These are phyloP conservation scores for Auanema freiburgensis DNA, from an alignment of 2,888 invertebrate species.

Conservation along the genomic window DNA sequence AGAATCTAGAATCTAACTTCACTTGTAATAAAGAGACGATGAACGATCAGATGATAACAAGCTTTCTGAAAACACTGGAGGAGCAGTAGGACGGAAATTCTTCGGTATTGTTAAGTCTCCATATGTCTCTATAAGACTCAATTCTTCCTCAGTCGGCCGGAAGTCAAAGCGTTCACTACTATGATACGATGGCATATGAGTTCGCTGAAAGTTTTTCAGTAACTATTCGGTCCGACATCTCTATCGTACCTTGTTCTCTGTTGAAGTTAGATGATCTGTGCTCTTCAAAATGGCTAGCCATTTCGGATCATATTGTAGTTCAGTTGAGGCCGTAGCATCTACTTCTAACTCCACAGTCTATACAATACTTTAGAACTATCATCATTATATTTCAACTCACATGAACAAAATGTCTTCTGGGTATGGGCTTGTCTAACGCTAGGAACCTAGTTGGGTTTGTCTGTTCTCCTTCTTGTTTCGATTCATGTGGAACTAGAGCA, in stretches of 20 bases:
- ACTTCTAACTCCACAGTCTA: conserved; percentile 42
- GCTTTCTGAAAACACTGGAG: conserved; percentile 66
- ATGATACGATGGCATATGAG: conserved; percentile 79
- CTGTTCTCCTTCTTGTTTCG: conserved; percentile 20
- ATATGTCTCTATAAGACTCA: conserved; percentile 72
- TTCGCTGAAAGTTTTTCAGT: conserved; percentile 72
- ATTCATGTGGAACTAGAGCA: conserved; percentile 78
- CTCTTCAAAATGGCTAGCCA: conserved; percentile 86
- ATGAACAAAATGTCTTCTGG: conserved; percentile 84
- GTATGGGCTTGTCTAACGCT: conserved; percentile 78
- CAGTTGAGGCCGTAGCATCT: conserved; percentile 33
- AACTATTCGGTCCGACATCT: not conserved
- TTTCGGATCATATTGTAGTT: conserved; percentile 81
- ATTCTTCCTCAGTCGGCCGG: conserved; percentile 65
- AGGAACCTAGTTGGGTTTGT: conserved; percentile 52
- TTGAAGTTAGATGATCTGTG: conserved; percentile 73
- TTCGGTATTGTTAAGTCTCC: conserved; percentile 75
- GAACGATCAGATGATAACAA: conserved; percentile 2
- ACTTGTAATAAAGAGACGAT: conserved; percentile 38
- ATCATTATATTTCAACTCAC: conserved; percentile 66
- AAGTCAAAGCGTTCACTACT: conserved; percentile 71
- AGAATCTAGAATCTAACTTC: not conserved
- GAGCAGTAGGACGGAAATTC: conserved; percentile 79
- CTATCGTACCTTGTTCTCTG: conserved; percentile 17
- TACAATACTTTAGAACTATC: conserved; percentile 11